Evolutionary conservation across 2,888 invertebrate species (phyloP), one percentile per base, ranked within the genome.

Genomic region (Acheta domesticus): DNA sequence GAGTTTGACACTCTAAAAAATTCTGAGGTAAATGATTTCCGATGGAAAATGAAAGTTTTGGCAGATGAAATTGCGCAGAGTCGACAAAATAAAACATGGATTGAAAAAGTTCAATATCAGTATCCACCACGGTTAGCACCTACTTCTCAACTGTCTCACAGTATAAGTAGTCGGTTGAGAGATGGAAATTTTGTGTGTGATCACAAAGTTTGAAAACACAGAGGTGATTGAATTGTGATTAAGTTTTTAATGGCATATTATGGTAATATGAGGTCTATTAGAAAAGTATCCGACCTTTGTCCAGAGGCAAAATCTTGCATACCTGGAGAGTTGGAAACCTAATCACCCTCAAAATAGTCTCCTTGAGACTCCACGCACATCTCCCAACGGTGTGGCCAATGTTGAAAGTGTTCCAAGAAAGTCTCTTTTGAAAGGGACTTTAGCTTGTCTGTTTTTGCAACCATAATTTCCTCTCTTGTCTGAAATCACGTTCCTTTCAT

Each of bases 21-120:
- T 87, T 91, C 93, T 0, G 96, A 96, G 87, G 93, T 96, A 19
- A 95, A 95, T 86, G 95, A 97, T 86, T 98, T 97, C 87, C 92
- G 97, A 11, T 92, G 92, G 86, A 93, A 93, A 86, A 96, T 97
- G 94, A 88, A 93, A 81, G 88, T 91, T 77, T 86, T 96, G 80
- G 95, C 94, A 1, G 95, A 95, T 83, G 93, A 93, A 84, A 92
- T 94, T 79, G 91, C 93, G 62, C 86, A 91, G 80, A 89, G 90
- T 80, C 89, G 94, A 75, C 89, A 90, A 74, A 91, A 91, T 82
- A 91, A 91, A 83, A 89, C 90, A 8, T 92, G 92, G 89, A 86
- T 90, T 73, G 93, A 95, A 81, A 90, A 91, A 84, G 88, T 96
- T n/a, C 88, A 91, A 77, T 95, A 96, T 85, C 94, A 94, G 84